These are phyloP conservation scores for Pygoscelis adeliae DNA, from an alignment of 2,113 vertebrate genomes.

Conservation along the genomic window DNA sequence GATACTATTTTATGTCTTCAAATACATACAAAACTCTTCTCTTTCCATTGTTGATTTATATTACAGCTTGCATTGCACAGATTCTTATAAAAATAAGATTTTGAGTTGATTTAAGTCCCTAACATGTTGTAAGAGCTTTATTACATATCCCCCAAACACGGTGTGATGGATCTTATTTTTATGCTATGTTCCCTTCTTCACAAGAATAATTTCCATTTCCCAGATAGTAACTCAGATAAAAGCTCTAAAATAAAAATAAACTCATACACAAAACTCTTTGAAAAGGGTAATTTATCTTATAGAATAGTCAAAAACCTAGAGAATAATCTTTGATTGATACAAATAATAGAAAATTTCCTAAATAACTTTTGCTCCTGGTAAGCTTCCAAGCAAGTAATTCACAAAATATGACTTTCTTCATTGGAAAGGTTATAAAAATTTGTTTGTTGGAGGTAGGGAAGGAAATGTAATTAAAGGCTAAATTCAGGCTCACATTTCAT, in stretches of 20 bases:
- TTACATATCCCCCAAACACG: background rate
- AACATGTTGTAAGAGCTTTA: conserved; percentile 25
- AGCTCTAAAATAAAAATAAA: conserved; percentile 33
- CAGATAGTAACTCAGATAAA: conserved; percentile 43
- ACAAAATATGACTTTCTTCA: conserved; percentile 75
- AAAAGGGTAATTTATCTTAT: conserved; percentile 30
- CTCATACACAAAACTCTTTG: background rate
- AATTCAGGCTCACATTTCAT: conserved; percentile 78
- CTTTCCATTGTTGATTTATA: background rate
- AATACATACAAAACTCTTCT: background rate
- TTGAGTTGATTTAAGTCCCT: conserved; percentile 1
- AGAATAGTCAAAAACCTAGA: background rate
- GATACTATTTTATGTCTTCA: conserved; percentile 44
- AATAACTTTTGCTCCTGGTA: conserved; percentile 61
- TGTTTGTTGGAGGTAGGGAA: conserved; percentile 79
- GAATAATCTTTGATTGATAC: conserved; percentile 50
- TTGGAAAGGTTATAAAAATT: conserved; percentile 76
- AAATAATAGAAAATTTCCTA: conserved; percentile 76
- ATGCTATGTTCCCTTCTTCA: conserved; percentile 16
- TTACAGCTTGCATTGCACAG: background rate
- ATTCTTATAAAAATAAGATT: conserved; percentile 49
- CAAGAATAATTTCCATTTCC: conserved; percentile 42
- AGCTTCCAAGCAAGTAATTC: conserved; percentile 73
- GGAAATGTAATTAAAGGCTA: conserved; percentile 83
- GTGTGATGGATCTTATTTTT: conserved; percentile 34